Conservation (phyloP, 2,888 invertebrate genomes). For the Lithophane ornitopus region DNA sequence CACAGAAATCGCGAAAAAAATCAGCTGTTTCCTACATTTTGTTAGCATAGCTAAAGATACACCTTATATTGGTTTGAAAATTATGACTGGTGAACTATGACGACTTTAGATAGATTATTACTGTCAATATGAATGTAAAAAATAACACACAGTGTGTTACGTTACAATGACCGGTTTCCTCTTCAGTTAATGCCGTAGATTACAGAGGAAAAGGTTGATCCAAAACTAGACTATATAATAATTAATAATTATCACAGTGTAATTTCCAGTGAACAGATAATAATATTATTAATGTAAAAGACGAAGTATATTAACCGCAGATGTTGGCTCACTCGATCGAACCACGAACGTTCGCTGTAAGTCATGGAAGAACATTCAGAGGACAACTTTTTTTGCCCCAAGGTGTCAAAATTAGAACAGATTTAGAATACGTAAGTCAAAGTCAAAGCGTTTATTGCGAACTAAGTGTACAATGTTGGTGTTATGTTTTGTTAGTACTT, state of each 20-base stretch:
- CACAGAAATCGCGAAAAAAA: too few species aligned
- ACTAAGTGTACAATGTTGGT: too few species aligned
- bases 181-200: not conserved
- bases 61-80: not conserved
- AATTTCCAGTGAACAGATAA: conserved; percentile 8
- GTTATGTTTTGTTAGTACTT: too few species aligned
- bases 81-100: not conserved
- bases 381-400: conserved; percentile 7
- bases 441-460: too few species aligned
- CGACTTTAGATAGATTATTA: not conserved
- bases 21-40: too few species aligned
- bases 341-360: not conserved
- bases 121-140: too few species aligned
- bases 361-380: not conserved
- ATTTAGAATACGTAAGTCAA: not conserved
- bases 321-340: not conserved
- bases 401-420: not conserved
- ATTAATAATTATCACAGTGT: too few species aligned
- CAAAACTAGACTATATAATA: not conserved
- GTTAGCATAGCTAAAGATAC: too few species aligned
- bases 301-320: not conserved
- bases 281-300: conserved; percentile 1
- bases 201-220: not conserved
- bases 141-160: not conserved
- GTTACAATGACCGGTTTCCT: not conserved